A percentile compares a stretch with the other conserved stretches of the same genome.
Evolutionary conservation across 2,113 vertebrate species (phyloP).

Genomic region (Acanthisitta chloris): DNA sequence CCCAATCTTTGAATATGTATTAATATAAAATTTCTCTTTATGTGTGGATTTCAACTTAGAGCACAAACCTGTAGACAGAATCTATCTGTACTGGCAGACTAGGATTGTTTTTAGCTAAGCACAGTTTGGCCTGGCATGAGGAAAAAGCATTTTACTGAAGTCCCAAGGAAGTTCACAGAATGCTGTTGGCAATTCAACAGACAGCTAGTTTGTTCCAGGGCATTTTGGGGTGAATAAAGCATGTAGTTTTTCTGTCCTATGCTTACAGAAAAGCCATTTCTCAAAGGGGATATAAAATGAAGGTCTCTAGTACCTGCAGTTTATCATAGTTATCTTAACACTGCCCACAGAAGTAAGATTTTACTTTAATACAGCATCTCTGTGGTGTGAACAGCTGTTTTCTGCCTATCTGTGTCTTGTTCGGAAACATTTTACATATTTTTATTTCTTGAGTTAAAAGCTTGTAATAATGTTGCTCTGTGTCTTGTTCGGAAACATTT

Average conservation of each 20-base stretch:
- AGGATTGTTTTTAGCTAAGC: neutral
- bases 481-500: neutral
- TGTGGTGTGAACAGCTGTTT: neutral
- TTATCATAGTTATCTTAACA: neutral
- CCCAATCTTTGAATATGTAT: neutral
- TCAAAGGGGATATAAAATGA: neutral
- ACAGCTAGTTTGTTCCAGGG: neutral
- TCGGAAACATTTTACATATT: neutral
- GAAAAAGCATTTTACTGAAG: fast-evolving
- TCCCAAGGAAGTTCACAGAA: neutral
- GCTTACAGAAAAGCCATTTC: neutral
- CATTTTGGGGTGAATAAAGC: neutral
- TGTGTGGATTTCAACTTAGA: neutral
- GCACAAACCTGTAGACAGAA: neutral
- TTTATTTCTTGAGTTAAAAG: neutral
- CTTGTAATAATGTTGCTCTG: neutral
- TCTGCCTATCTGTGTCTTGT: neutral
- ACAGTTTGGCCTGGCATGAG: fast-evolving
- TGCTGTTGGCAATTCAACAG: neutral
- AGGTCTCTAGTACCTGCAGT: neutral
- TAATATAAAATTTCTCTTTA: neutral
- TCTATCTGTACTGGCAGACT: fast-evolving
- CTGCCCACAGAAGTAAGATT: neutral
- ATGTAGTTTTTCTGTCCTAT: neutral
- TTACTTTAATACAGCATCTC: neutral